Conservation (phyloP, 1,140 invertebrate genomes). For the Drosophila equinoxialis region DNA sequence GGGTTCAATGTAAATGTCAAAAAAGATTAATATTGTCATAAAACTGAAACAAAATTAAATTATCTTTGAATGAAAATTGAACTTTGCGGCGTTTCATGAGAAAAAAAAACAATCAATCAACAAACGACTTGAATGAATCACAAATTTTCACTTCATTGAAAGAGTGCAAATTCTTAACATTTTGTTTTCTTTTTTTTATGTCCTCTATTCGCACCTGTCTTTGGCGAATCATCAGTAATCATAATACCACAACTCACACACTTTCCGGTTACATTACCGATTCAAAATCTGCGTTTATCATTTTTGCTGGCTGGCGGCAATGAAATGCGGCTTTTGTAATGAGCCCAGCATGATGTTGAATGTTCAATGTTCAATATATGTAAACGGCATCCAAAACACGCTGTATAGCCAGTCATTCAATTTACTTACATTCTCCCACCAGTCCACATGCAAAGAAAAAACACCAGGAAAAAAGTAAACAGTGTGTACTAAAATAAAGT, state of each 20-base stretch:
- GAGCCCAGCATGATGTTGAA: constrained; percentile 66
- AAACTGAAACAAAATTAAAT: background rate
- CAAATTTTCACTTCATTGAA: background rate
- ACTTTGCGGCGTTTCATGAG: background rate
- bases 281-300: constrained; percentile 45
- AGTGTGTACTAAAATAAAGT: constrained; percentile 51
- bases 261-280: background rate
- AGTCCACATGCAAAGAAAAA: background rate
- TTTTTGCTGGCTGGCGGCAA: constrained; percentile 25
- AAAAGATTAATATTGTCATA: no score
- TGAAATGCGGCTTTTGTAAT: constrained; percentile 67
- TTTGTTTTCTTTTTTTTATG: background rate
- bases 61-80: background rate
- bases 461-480: background rate
- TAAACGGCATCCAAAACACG: constrained; percentile 3
- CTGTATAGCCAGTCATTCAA: constrained; percentile 63
- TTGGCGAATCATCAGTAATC: background rate
- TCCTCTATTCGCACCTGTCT: no score
- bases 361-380: constrained; percentile 30
- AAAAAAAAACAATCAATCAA: background rate
- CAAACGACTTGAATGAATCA: background rate
- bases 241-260: background rate
- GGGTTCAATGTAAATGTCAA: no score
- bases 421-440: constrained; percentile 26
- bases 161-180: background rate